phyloP scores from a whole-genome alignment of 2,113 vertebrate genomes.

The Pyxicephalus adspersus region DNA sequence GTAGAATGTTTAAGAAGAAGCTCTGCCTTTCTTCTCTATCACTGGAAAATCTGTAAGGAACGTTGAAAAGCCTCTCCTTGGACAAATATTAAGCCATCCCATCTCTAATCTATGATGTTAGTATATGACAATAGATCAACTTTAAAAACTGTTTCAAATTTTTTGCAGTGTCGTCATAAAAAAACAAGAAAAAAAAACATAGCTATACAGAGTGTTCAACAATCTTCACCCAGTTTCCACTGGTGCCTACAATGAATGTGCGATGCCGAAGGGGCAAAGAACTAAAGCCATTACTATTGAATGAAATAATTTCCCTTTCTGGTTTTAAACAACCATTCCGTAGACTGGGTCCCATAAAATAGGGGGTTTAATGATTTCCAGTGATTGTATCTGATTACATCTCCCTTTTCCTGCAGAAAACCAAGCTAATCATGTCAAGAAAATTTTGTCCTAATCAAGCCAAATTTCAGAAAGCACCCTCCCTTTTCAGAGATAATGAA shows the following conservation, averaged over 20 bases:
- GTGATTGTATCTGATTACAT: slow-evolving; percentile 57
- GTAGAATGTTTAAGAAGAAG: no score
- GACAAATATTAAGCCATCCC: no score
- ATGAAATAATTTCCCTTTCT: slow-evolving; percentile 25
- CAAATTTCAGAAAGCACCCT: slow-evolving; percentile 27
- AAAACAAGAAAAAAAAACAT: no score
- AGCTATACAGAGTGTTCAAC: no score
- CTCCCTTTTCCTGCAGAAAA: slow-evolving; percentile 45
- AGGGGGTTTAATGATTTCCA: slow-evolving; percentile 48
- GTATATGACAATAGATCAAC: no score
- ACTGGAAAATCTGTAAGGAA: no score
- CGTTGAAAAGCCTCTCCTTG: no score
- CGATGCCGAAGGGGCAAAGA: neutral
- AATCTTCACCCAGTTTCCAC: no score
- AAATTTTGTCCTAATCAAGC: slow-evolving; percentile 53
- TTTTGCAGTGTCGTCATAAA: no score
- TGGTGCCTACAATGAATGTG: neutral
- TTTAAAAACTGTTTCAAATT: no score
- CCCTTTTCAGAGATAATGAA: slow-evolving; percentile 8
- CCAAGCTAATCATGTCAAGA: slow-evolving; percentile 52
- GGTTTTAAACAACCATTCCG: slow-evolving; percentile 25
- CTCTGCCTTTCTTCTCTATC: no score
- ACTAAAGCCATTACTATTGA: slow-evolving; percentile 12
- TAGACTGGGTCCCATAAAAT: slow-evolving; percentile 20
- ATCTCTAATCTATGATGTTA: no score